A percentile compares a stretch with the other conserved stretches of the same genome.
These are phyloP conservation scores for Ataeniobius toweri DNA, from an alignment of 2,797 vertebrate genomes.

Conservation along the genomic window DNA sequence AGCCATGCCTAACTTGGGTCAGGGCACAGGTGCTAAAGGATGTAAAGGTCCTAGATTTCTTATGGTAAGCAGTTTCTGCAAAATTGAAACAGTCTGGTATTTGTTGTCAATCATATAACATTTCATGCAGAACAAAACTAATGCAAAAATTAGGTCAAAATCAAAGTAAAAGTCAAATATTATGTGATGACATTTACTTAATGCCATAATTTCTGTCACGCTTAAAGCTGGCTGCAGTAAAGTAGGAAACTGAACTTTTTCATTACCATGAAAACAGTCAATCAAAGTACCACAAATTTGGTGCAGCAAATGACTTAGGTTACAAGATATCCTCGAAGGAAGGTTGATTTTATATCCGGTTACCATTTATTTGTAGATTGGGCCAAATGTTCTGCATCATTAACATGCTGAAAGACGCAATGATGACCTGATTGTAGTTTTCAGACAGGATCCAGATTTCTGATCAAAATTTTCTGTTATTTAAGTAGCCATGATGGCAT, in stretches of 20 bases:
- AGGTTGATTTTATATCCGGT: background rate
- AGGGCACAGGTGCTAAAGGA: background rate
- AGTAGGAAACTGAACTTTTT: too few relatives aligned
- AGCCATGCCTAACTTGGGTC: background rate
- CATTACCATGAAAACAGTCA: too few relatives aligned
- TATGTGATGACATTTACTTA: background rate
- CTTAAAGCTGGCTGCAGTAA: background rate
- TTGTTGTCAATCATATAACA: too few relatives aligned
- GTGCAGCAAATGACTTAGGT: background rate
- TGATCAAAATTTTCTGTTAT: too few relatives aligned
- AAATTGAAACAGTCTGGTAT: background rate
- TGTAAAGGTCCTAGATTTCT: conserved; percentile 5
- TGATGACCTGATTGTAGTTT: too few relatives aligned
- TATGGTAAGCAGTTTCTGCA: background rate
- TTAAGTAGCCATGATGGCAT: too few relatives aligned
- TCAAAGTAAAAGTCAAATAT: background rate
- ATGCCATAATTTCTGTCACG: background rate
- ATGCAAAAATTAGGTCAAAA: background rate
- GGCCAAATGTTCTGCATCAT: background rate
- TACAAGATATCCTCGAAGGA: background rate
- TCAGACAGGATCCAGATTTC: too few relatives aligned
- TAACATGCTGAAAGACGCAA: background rate
- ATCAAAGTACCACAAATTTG: background rate
- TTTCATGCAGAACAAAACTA: background rate
- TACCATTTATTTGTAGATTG: background rate